Evolutionary conservation across 1,140 invertebrate species (phyloP).

Genomic region (Drosophila orosa): DNA sequence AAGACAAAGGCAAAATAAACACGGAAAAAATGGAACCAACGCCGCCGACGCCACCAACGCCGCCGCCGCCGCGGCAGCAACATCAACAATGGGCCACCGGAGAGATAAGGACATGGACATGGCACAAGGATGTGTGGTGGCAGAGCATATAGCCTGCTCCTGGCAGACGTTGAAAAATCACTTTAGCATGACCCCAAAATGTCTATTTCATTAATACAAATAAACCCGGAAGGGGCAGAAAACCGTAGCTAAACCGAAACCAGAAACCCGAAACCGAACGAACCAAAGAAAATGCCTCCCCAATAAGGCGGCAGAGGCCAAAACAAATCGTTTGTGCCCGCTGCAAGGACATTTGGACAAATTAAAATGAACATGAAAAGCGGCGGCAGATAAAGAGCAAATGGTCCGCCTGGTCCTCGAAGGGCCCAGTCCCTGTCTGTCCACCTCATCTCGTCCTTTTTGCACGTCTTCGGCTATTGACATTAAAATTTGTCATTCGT

Average conservation of each 20-base stretch:
- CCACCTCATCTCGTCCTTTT: conserved; percentile 14
- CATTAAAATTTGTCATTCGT: conserved; percentile 81
- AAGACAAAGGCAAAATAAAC: conserved; percentile 80
- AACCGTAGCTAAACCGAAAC: conserved; percentile 14
- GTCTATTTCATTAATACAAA: conserved; percentile 84
- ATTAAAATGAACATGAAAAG: conserved; percentile 81
- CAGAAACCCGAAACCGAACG: conserved; percentile 15
- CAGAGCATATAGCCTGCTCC: conserved; percentile 32
- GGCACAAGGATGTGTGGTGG: conserved; percentile 25
- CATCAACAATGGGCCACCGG: conserved; percentile 64
- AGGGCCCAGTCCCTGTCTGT: neutral
- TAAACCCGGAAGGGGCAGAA: conserved; percentile 62
- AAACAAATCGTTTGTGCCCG: conserved; percentile 77
- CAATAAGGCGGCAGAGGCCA: conserved; percentile 49
- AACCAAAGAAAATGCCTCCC: conserved; percentile 18
- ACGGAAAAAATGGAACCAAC: conserved; percentile 41
- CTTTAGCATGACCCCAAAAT: conserved; percentile 83
- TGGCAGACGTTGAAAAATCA: conserved; percentile 81
- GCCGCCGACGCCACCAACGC: neutral
- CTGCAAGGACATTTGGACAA: conserved; percentile 78
- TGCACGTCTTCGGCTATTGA: conserved; percentile 72
- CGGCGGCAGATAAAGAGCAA: conserved; percentile 66
- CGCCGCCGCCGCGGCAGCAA: conserved; percentile 22
- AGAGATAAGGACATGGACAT: conserved; percentile 40
- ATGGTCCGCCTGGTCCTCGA: conserved; percentile 23